Evolutionary conservation across 1,140 invertebrate genomes (phyloP), one percentile per base, ranked within the genome.

Genomic region (Drosophila orosa): DNA sequence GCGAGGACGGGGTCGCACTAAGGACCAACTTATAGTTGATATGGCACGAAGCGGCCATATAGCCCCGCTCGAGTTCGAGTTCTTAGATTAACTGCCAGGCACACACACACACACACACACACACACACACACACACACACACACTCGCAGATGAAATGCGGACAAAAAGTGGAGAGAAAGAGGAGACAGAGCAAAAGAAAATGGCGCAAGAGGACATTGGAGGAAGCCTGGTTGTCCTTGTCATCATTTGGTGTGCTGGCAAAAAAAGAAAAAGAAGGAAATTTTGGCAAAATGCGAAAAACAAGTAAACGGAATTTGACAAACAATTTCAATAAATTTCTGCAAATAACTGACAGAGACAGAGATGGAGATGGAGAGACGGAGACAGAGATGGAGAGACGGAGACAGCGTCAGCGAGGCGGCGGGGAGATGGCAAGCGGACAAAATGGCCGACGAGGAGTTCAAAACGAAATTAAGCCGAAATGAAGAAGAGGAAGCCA

Each of bases 261-360:
- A 59, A 24, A 61, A 40, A 67, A 73, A 17, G 27, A 48, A 31
- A 29, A 55, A 8, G 27, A 31, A 55, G 19, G 47, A 69, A 71
- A 47, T 71, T 81, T 78, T 65, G 78, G 47, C 78, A 76, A 82
- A 87, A 78, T 86, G 83, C 78, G 82, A 85, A 87, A 86, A 87
- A 84, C 80, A 89, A 87, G 84, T 89, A 84, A 87, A 84, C 85
- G 84, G 84, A 87, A 87, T 87, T 87, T 87, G 84, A 87, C 84
- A 87, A 87, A 87, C 84, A 89, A 87, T 89, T 87, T 87, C 84
- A 87, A 87, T 87, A 87, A 87, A 87, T 87, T 87, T 87, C 77
- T 80, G 84, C 80, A 87, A 87, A 87, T 89, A 89, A 89, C 72
- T 80, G 84, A 84, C 68, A 56, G 63, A 74, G 84, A 77, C 54